Evolutionary conservation across 2,113 vertebrate species (phyloP).

Genomic region (Cacatua alba): DNA sequence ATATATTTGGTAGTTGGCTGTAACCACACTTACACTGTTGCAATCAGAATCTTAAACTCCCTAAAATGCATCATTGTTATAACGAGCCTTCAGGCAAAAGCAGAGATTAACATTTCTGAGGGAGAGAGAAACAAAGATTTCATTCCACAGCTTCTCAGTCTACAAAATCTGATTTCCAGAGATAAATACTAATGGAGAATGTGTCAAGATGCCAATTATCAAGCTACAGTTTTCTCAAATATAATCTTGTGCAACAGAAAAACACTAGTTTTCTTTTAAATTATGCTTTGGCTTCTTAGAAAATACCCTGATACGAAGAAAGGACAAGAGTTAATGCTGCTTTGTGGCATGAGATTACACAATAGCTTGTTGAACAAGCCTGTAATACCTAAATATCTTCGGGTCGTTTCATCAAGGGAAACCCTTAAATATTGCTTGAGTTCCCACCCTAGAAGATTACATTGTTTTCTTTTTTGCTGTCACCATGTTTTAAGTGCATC

Average conservation of each 20-base stretch:
- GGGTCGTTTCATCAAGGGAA: neutral
- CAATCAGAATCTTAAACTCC: constrained; percentile 48
- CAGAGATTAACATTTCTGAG: constrained; percentile 58
- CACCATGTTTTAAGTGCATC: neutral
- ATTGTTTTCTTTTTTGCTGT: neutral
- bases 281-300: neutral
- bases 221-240: constrained; percentile 19
- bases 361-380: neutral
- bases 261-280: neutral
- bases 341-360: neutral
- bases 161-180: constrained; percentile 48
- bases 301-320: neutral
- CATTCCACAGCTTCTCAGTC: neutral
- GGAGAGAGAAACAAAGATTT: constrained; percentile 50
- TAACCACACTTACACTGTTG: constrained; percentile 36
- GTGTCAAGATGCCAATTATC: constrained; percentile 18
- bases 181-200: constrained; percentile 38
- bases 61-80: constrained; percentile 46
- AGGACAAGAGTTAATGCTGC: neutral
- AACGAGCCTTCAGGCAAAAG: constrained; percentile 55
- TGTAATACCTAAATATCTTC: neutral
- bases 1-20: constrained; percentile 42
- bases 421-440: neutral
- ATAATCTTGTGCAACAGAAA: constrained; percentile 14
- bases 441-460: neutral